A percentile compares a stretch with the other conserved stretches of the same genome.
phyloP scores from a whole-genome alignment of 2,888 invertebrate genomes.

The Lomographa bimaculata region DNA sequence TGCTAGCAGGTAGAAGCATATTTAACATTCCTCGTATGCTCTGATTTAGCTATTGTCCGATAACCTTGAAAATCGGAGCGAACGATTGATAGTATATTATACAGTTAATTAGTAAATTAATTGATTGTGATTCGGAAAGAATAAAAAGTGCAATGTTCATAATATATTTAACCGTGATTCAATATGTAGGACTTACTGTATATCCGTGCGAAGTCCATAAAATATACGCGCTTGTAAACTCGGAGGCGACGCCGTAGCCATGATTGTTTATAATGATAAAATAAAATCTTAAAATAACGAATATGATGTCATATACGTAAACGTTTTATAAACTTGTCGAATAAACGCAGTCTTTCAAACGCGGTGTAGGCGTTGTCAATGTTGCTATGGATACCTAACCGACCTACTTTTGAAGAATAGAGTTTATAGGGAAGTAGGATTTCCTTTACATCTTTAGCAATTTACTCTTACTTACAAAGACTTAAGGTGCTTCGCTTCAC shows the following conservation, averaged over 20 bases:
- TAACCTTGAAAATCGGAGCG: constrained; percentile 15
- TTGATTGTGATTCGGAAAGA: no score
- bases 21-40: neutral
- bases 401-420: constrained; percentile 17
- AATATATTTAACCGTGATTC: no score
- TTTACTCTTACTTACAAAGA: no score
- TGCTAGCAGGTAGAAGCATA: no score
- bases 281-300: constrained; percentile 40
- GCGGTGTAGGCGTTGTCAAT: constrained; percentile 18
- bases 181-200: constrained; percentile 73
- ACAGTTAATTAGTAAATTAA: constrained; percentile 7
- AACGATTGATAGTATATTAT: constrained; percentile 4
- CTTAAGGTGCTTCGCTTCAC: no score
- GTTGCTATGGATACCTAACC: constrained; percentile 28
- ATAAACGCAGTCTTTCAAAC: constrained; percentile 22
- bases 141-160: no score
- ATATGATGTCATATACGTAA: constrained; percentile 32
- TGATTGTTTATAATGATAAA: constrained; percentile 37
- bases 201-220: constrained; percentile 86
- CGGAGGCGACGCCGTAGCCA: constrained; percentile 67
- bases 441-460: no score
- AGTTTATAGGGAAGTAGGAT: constrained; percentile 14
- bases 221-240: constrained; percentile 84
- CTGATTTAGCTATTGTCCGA: constrained; percentile 7
- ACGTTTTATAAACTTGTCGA: constrained; percentile 32